Evolutionary conservation across 2,888 invertebrate species (phyloP).

Genomic region (Halocaridina rubra): DNA sequence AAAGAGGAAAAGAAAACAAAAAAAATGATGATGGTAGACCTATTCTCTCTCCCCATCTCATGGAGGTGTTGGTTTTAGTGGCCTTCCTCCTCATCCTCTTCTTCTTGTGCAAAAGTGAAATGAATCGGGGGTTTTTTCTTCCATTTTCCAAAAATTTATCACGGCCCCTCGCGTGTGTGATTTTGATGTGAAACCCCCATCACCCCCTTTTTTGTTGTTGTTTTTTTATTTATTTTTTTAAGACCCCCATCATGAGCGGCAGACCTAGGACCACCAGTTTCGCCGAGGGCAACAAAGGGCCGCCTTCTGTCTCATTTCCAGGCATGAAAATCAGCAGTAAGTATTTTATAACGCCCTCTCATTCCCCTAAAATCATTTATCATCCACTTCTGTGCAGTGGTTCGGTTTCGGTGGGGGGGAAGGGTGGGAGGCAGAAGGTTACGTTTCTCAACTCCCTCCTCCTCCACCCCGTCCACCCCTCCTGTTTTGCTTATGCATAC

Average conservation of each 20-base stretch:
- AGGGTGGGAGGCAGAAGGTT: background rate
- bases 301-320: constrained; percentile 54
- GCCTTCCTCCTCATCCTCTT: constrained; percentile 36
- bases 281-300: constrained; percentile 63
- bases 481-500: background rate
- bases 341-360: no score
- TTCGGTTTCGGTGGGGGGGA: background rate
- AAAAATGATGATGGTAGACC: no score
- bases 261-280: constrained; percentile 63
- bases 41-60: no score
- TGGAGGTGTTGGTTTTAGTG: no score
- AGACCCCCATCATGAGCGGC: constrained; percentile 63
- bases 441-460: background rate
- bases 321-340: constrained; percentile 57
- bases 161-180: constrained; percentile 47
- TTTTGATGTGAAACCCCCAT: no score
- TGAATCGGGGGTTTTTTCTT: constrained; percentile 40
- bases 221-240: constrained; percentile 15
- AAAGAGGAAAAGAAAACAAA: no score
- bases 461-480: background rate
- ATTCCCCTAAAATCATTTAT: background rate
- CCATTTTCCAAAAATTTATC: constrained; percentile 41
- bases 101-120: constrained; percentile 41
- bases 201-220: constrained; percentile 30
- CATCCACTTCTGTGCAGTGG: background rate